phyloP scores from a whole-genome alignment of 37 sponge, comb jelly and placozoan species.

The Mnemiopsis leidyi region DNA sequence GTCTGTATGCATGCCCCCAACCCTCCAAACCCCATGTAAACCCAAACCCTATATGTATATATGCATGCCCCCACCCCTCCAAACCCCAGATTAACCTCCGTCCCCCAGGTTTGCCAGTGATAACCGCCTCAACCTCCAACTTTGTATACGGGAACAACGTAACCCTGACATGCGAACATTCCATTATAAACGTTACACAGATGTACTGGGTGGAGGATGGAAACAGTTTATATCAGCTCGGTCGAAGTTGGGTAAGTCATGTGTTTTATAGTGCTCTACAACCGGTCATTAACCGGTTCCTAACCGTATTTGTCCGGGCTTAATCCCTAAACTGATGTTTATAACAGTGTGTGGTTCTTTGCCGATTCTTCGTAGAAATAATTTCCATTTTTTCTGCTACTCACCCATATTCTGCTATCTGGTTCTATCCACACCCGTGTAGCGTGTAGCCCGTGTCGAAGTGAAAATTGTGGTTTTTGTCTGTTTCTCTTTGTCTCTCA shows the following conservation, averaged over 20 bases:
- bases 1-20: neutral
- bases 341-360: too few relatives aligned
- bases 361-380: too few relatives aligned
- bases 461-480: too few relatives aligned
- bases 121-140: neutral
- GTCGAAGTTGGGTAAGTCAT: slow-evolving; percentile 18
- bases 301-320: too few relatives aligned
- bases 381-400: too few relatives aligned
- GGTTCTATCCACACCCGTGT: too few relatives aligned
- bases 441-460: too few relatives aligned
- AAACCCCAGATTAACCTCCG: neutral
- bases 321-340: too few relatives aligned
- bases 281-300: neutral
- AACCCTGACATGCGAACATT: slow-evolving; percentile 39
- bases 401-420: too few relatives aligned
- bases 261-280: too few relatives aligned
- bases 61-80: neutral
- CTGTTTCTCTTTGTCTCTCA: too few relatives aligned
- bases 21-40: neutral
- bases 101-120: neutral
- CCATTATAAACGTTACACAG: neutral
- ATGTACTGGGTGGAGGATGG: slow-evolving; percentile 30
- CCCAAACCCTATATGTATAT: neutral
- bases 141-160: neutral
- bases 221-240: slow-evolving; percentile 1